phyloP scores from a whole-genome alignment of 1,140 invertebrate genomes.

The Macrobrachium nipponense region DNA sequence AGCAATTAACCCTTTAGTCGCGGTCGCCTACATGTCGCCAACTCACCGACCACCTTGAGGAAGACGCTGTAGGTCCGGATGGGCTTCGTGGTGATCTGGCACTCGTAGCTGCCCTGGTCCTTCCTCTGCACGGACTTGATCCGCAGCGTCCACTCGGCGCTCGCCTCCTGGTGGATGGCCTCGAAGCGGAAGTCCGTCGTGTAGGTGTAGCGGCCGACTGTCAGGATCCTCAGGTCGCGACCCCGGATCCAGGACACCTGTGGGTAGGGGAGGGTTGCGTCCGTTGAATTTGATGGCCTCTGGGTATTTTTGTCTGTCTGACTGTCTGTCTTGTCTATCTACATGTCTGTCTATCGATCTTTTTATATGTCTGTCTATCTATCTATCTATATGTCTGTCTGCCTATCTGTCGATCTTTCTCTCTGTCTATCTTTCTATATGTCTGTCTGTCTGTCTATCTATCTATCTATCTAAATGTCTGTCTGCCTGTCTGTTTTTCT shows the following conservation, averaged over 20 bases:
- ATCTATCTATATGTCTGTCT: neutral
- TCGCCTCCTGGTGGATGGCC: conserved; percentile 43
- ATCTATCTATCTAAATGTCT: neutral
- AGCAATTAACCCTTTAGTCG: too few species aligned
- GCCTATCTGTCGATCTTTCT: neutral
- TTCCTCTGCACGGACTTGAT: conserved; percentile 28
- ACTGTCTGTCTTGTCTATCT: neutral
- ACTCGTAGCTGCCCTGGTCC: conserved; percentile 51
- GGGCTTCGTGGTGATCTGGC: conserved; percentile 51
- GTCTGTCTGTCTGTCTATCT: neutral
- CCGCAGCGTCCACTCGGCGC: conserved; percentile 44
- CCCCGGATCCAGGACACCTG: conserved; percentile 50
- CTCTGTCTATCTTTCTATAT: neutral
- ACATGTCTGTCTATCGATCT: neutral
- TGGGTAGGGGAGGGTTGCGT: too few species aligned
- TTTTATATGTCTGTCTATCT: neutral
- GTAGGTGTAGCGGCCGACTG: conserved; percentile 50
- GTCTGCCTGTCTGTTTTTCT: neutral
- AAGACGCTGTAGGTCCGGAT: conserved; percentile 49
- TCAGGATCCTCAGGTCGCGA: conserved; percentile 46
- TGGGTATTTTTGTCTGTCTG: too few species aligned
- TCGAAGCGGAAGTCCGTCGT: conserved; percentile 51
- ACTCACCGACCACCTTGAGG: conserved; percentile 54
- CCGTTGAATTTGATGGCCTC: neutral
- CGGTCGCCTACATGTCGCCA: neutral